These are phyloP conservation scores for Ellobius talpinus DNA, from an alignment of 2,113 vertebrate species.

Conservation along the genomic window DNA sequence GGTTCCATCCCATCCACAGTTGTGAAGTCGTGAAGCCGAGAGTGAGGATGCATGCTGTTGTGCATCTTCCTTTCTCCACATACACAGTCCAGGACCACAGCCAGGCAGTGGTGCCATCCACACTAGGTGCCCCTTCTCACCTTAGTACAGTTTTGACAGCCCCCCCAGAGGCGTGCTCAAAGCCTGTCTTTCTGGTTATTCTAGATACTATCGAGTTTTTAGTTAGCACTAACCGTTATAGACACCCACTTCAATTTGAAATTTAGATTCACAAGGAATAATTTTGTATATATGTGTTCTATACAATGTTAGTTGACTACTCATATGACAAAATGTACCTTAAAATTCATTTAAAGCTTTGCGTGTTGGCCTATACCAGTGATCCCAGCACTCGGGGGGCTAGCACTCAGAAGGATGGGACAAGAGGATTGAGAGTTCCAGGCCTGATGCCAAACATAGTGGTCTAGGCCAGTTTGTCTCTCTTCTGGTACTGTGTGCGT, in stretches of 20 bases:
- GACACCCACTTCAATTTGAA: slow-evolving; percentile 47
- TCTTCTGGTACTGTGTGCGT: background rate
- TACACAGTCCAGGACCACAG: background rate
- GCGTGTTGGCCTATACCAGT: background rate
- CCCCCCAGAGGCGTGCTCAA: background rate
- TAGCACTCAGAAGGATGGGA: background rate
- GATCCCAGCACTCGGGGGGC: background rate
- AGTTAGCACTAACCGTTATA: background rate
- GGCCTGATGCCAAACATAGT: background rate
- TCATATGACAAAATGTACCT: background rate
- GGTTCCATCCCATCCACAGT: background rate
- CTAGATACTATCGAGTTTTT: too few species aligned
- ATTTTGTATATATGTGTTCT: background rate
- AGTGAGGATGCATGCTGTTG: background rate
- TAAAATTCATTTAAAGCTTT: background rate
- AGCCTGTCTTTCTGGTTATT: background rate
- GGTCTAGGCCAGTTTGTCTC: background rate
- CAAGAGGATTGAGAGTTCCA: background rate
- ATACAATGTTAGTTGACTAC: background rate
- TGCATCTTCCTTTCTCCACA: background rate
- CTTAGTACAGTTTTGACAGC: background rate
- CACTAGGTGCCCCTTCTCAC: background rate
- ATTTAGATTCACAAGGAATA: slow-evolving; percentile 16
- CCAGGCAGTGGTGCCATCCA: background rate
- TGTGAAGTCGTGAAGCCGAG: background rate